Evolutionary conservation across 1,140 invertebrate species (phyloP).

Genomic region (Aphaenogaster rudis): DNA sequence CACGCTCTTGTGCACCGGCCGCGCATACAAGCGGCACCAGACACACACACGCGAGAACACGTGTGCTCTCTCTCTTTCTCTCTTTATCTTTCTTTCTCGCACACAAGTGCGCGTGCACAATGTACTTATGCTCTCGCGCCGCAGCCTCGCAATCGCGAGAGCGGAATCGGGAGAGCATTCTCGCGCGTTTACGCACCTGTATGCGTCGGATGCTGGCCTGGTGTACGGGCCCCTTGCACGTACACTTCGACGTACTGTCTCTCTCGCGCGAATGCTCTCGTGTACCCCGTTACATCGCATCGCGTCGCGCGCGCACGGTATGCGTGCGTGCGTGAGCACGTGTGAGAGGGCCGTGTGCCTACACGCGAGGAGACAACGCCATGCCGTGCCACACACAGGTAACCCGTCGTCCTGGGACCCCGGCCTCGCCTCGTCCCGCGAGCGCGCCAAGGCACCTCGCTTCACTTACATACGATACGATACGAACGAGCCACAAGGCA

Average conservation of each 20-base stretch:
- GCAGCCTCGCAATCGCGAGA: conserved; percentile 48
- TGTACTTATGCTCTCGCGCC: conserved; percentile 33
- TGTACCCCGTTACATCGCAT: conserved; percentile 39
- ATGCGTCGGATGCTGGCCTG: conserved; percentile 57
- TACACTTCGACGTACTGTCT: conserved; percentile 45
- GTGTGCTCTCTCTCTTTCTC: conserved; percentile 14
- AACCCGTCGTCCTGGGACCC: conserved; percentile 53
- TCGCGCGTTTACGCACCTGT: conserved; percentile 61
- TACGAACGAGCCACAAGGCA: conserved; percentile 81
- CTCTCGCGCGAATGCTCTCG: conserved; percentile 27
- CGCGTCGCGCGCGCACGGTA: conserved; percentile 8
- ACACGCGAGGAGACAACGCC: conserved; percentile 77
- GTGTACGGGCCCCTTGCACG: conserved; percentile 42
- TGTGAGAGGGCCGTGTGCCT: conserved; percentile 52
- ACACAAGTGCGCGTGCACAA: conserved; percentile 22
- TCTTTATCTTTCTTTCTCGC: conserved; percentile 25
- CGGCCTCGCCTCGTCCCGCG: conserved; percentile 74
- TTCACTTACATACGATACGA: conserved; percentile 81
- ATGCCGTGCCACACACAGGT: conserved; percentile 61
- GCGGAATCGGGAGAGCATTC: conserved; percentile 57
- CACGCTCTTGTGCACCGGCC: conserved; percentile 80
- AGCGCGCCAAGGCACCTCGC: conserved; percentile 76
- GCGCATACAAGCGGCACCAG: conserved; percentile 72
- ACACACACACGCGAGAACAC: background rate
- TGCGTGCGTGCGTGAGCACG: conserved; percentile 57